A percentile compares a stretch with the other conserved stretches of the same genome.
These are phyloP conservation scores for Ernsta delagoae DNA, from an alignment of 2,888 invertebrate species.

Conservation along the genomic window DNA sequence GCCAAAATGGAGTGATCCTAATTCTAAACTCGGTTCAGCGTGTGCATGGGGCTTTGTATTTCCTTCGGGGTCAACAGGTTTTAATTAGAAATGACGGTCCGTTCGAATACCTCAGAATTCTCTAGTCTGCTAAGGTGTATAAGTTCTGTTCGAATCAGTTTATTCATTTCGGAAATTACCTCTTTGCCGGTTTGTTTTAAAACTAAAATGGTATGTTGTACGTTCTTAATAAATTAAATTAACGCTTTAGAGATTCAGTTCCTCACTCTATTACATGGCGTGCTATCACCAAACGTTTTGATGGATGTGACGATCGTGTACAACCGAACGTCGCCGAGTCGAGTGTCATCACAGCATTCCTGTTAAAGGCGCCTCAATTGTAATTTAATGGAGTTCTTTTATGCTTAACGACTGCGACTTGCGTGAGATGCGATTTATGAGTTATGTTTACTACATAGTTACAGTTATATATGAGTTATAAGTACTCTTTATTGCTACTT, in stretches of 20 bases:
- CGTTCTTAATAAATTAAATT: no score
- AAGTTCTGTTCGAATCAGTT: no score
- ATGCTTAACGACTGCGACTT: slow-evolving; percentile 15
- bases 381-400: slow-evolving; percentile 24
- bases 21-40: slow-evolving; percentile 9
- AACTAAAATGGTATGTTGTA: no score
- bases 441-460: no score
- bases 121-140: no score
- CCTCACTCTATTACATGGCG: background rate
- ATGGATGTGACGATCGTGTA: slow-evolving; percentile 32
- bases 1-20: slow-evolving; percentile 15
- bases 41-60: slow-evolving; percentile 3
- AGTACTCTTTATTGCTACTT: no score
- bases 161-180: no score
- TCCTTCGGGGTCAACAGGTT: slow-evolving; percentile 5
- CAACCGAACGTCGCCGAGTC: slow-evolving; percentile 7
- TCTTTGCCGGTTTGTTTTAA: no score
- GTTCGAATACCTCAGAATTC: no score
- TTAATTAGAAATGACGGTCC: slow-evolving; percentile 20
- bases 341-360: slow-evolving; percentile 21
- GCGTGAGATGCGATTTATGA: background rate
- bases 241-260: background rate
- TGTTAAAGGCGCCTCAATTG: slow-evolving; percentile 39
- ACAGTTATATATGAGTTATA: no score
- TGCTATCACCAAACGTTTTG: slow-evolving; percentile 32